Evolutionary conservation across 2,113 vertebrate species (phyloP), one percentile per base, ranked within the genome.

Genomic region (Empidonax alnorum): DNA sequence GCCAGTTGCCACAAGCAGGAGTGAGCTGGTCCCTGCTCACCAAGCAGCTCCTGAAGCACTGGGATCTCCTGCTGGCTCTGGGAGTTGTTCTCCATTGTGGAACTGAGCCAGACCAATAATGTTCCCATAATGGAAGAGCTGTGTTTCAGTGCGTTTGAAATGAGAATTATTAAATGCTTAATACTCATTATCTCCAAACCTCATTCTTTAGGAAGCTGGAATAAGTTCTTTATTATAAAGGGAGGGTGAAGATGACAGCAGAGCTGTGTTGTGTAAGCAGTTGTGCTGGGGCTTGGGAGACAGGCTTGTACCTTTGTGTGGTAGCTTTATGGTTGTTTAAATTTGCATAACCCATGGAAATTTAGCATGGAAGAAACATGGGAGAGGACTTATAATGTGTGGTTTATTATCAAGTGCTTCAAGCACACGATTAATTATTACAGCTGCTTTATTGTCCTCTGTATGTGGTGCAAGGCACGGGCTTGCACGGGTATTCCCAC

Each of bases 101-200:
- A 94, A 71, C 0, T 14, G 49, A 92, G 96, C 87, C 93, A 96
- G 92, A 56, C 88, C 3, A 0, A 35, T 81, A 71, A 95, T 75
- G 72, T 68, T 56, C 47, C 62, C 3, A 0, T 90, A 92, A 93
- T 87, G 90, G 85, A 93, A 87, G 72, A 90, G 65, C 76, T 94
- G 63, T 1, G 94, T 93, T 71, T 37, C 50, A n/a, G 12, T 44
- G 56, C 27, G 3, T 90, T 78, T 20, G 15, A 86, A 77, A 92
- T 68, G 47, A 68, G 41, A 76, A 68, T 89, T 84, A 92, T 94
- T 92, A 96, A 94, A 86, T 86, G 58, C 65, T 94, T 71, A 14
- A 15, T 4, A 1, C 28, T 76, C 68, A 5, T 7, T 83, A 47
- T 83, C 52, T 94, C 61, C 68, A 92, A 72, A 71, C 2, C 56